Evolutionary conservation across 2,797 vertebrate species (phyloP).

Genomic region (Galago senegalensis): DNA sequence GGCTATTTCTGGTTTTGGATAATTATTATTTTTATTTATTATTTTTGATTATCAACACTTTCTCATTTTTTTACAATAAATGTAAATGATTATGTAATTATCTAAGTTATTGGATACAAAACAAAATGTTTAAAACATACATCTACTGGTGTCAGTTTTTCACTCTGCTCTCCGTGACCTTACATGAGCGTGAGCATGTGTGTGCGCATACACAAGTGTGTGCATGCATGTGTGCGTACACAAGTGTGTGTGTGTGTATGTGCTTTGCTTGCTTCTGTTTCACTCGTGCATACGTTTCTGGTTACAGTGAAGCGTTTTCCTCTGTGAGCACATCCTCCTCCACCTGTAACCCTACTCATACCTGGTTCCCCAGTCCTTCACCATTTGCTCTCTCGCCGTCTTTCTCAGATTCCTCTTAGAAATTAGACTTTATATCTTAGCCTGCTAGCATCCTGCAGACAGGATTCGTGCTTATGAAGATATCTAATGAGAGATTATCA

Average conservation of each 20-base stretch:
- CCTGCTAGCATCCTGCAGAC: background rate
- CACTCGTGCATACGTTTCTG: background rate
- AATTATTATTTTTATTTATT: background rate
- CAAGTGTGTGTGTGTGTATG: no score
- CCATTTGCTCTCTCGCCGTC: background rate
- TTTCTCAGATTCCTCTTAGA: background rate
- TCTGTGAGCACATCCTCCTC: background rate
- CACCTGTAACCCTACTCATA: background rate
- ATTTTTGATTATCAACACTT: background rate
- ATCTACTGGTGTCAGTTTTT: background rate
- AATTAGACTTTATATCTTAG: slow-evolving; percentile 2
- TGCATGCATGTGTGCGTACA: background rate
- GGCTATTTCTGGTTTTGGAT: background rate
- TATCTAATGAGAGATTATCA: slow-evolving; percentile 20
- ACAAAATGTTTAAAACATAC: background rate
- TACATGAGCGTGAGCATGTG: background rate
- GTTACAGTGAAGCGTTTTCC: background rate
- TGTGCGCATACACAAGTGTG: no score
- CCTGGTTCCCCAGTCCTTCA: background rate
- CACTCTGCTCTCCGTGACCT: background rate
- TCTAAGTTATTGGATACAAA: background rate
- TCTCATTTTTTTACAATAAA: slow-evolving; percentile 3
- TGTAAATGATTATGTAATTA: background rate
- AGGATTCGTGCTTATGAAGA: slow-evolving; percentile 9
- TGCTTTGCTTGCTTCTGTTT: background rate